Conservation (phyloP, 1,140 invertebrate genomes). For the Calliphora vicina region DNA sequence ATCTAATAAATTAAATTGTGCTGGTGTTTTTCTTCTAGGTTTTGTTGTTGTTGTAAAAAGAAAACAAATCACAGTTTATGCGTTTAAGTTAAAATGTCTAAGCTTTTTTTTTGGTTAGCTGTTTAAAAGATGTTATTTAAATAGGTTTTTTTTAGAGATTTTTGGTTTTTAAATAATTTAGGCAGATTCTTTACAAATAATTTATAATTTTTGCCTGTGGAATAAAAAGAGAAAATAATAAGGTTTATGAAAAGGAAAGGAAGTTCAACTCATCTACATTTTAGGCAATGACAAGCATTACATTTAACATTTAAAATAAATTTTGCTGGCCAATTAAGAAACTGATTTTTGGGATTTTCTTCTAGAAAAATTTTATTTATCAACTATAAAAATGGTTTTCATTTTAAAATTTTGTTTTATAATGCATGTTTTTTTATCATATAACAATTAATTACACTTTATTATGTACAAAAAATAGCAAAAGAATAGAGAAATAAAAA, state of each 20-base stretch:
- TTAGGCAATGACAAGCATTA: background rate
- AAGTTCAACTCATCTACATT: background rate
- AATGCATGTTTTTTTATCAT: background rate
- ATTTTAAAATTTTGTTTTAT: background rate
- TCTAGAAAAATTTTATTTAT: slow-evolving; percentile 23
- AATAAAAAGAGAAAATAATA: background rate
- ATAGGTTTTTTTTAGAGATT: background rate
- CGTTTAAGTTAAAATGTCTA: background rate
- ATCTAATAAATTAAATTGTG: background rate
- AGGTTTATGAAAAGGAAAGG: background rate
- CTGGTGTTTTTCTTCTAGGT: background rate
- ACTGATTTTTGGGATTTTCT: background rate
- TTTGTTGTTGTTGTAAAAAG: background rate
- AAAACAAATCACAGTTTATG: slow-evolving; percentile 32
- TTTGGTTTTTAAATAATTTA: background rate
- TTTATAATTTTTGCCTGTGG: slow-evolving; percentile 25
- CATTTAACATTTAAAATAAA: background rate
- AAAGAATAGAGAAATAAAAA: slow-evolving; percentile 1
- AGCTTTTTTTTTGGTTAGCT: background rate
- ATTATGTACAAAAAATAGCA: slow-evolving; percentile 22
- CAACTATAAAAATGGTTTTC: background rate
- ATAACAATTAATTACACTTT: slow-evolving; percentile 27
- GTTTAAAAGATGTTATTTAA: background rate
- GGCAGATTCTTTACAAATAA: background rate
- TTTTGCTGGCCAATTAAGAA: background rate